Evolutionary conservation across 92 coral and sea anemone species (phyloP), one percentile per base, ranked within the genome.

Genomic region (Zoanthus sociatus): DNA sequence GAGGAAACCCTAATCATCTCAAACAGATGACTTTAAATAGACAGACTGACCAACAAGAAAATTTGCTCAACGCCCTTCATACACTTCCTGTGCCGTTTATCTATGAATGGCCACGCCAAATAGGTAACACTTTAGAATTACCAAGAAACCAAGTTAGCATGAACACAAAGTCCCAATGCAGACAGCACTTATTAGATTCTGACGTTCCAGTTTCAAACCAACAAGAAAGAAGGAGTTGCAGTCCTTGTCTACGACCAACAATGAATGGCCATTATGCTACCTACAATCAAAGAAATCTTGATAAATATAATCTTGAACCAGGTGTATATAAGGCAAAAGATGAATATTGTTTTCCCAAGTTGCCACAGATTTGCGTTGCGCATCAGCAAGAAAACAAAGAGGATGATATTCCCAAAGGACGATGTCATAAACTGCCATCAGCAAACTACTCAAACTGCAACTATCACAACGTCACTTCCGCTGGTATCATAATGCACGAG

Each of bases 151-250:
- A 64, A 12, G 12, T 20, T 44, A 81, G 18, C 12, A 26, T 16
- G 55, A 81, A 66, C 18, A 13, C 21, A 46, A 81, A 81, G 46
- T 7, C 73, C 75, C 45, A 64, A 20, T 64, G 60, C 47, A 12
- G 46, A 8, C 30, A 66, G 17, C 47, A n/a, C 18, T 20, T 17
- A 16, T n/a, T 31, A 16, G 33, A 44, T 44, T 20, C 75, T 14
- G 15, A 42, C 6, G 11, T 13, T 33, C 17, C 20, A 44, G 55
- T 20, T 44, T 30, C 21, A 26, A 50, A 18, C 55, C 33, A 18
- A 18, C 50, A 18, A 7, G 46, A 53, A 81, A 81, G 18, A 5
- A n/a, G 2, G 11, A 56, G 53, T 31, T 7, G 26, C 16, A 64
- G n/a, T 33, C 74, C 45, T 32, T 3, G 30, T 26, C 7, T 47